Conservation (phyloP, 2,888 invertebrate species). For the Pyrocoelia pectoralis region DNA sequence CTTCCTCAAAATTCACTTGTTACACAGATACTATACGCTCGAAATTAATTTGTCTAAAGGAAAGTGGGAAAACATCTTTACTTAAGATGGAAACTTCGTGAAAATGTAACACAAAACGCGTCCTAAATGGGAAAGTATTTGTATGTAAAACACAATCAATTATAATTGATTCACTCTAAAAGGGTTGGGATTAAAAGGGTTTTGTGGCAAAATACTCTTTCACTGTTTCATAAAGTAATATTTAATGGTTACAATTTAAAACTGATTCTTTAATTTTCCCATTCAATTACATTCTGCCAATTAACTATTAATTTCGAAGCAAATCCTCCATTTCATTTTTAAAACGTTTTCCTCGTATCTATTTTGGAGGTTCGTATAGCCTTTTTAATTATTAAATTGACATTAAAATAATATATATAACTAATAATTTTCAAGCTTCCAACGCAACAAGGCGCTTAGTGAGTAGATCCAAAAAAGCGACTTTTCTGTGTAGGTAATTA, state of each 20-base stretch:
- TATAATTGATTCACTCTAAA: conserved; percentile 10
- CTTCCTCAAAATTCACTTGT: conserved; percentile 17
- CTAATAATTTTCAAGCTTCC: no score
- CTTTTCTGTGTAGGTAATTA: no score
- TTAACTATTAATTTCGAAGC: background rate
- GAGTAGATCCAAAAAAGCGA: no score
- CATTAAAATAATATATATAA: no score
- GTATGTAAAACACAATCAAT: conserved; percentile 4
- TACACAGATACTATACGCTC: background rate
- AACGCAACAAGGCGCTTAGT: no score
- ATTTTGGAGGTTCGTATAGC: no score
- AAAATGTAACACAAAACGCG: background rate
- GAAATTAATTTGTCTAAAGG: no score
- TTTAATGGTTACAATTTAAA: conserved; percentile 8
- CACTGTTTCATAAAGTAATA: background rate
- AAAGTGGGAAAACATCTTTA: no score
- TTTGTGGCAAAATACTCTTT: conserved; percentile 6
- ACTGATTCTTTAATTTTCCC: conserved; percentile 3
- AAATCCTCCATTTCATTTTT: background rate
- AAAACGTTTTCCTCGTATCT: no score
- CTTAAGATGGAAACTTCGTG: no score
- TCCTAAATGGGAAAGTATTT: background rate
- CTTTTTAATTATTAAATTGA: no score
- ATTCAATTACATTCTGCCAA: background rate
- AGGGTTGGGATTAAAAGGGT: conserved; percentile 2